Evolutionary conservation across 64 coral and sea anemone genomes (phyloP).

Genomic region (Trachythela sp.): DNA sequence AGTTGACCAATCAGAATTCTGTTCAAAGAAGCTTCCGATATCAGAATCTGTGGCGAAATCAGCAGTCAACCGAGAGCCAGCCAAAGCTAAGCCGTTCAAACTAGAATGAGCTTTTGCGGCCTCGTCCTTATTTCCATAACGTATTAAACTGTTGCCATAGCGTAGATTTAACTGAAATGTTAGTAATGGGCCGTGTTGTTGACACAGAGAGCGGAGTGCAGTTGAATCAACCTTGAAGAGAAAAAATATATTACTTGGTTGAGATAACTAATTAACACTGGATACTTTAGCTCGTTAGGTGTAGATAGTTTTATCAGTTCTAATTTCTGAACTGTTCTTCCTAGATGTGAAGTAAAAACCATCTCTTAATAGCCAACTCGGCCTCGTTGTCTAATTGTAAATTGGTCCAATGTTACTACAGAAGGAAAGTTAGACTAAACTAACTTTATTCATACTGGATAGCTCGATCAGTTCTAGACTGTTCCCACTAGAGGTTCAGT

Average conservation of each 20-base stretch:
- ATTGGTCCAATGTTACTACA: no score
- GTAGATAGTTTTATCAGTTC: no score
- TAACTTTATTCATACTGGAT: no score
- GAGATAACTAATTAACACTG: no score
- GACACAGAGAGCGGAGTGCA: conserved; percentile 64
- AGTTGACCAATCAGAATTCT: conserved; percentile 72
- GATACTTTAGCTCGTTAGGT: no score
- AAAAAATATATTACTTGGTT: background rate
- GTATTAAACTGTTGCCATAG: conserved; percentile 93
- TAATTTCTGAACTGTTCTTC: no score
- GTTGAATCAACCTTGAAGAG: conserved; percentile 58
- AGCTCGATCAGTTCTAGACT: no score
- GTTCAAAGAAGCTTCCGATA: conserved; percentile 95
- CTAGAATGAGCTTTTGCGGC: conserved; percentile 60
- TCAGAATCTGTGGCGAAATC: conserved; percentile 94
- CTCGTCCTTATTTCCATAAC: conserved; percentile 89
- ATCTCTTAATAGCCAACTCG: no score
- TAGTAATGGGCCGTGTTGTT: conserved; percentile 85
- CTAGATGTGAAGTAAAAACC: no score
- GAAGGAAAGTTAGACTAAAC: no score
- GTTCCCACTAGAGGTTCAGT: no score
- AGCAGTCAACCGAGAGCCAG: conserved; percentile 54
- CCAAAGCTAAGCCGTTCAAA: conserved; percentile 64
- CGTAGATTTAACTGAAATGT: conserved; percentile 84
- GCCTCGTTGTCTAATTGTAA: no score